Evolutionary conservation across 2,113 vertebrate species (phyloP).

Genomic region (Microcebus lehilahytsara): DNA sequence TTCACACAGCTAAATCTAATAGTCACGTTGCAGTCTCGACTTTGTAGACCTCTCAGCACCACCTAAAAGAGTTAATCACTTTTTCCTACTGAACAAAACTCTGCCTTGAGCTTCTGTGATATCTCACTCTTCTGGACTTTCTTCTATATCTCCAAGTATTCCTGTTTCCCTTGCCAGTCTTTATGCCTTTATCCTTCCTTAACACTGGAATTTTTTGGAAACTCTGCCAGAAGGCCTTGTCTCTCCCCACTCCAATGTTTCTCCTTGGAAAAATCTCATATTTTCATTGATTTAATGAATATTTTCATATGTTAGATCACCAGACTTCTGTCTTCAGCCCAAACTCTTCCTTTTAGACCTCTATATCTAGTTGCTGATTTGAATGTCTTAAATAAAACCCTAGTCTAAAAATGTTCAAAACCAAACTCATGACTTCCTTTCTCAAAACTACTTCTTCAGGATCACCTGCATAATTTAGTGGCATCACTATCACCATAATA

Average conservation of each 20-base stretch:
- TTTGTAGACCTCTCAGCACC: neutral
- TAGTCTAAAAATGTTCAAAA: neutral
- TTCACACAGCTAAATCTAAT: neutral
- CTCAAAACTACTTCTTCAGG: neutral
- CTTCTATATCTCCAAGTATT: neutral
- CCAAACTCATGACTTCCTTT: neutral
- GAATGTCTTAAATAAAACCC: neutral
- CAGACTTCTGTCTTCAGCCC: neutral
- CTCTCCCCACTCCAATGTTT: neutral
- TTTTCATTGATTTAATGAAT: constrained; percentile 7
- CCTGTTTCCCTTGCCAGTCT: neutral
- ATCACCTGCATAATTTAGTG: neutral
- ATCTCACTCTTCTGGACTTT: neutral
- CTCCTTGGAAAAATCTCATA: neutral
- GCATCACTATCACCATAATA: neutral
- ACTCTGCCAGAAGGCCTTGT: neutral
- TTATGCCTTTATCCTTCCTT: neutral
- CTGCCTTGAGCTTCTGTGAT: neutral
- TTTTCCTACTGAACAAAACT: neutral
- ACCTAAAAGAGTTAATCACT: neutral
- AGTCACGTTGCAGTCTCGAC: neutral
- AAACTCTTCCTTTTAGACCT: neutral
- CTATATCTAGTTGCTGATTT: neutral
- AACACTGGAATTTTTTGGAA: neutral
- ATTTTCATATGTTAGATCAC: neutral